Conservation (phyloP, 2,888 invertebrate species). For the Clepsis dumicolana region DNA sequence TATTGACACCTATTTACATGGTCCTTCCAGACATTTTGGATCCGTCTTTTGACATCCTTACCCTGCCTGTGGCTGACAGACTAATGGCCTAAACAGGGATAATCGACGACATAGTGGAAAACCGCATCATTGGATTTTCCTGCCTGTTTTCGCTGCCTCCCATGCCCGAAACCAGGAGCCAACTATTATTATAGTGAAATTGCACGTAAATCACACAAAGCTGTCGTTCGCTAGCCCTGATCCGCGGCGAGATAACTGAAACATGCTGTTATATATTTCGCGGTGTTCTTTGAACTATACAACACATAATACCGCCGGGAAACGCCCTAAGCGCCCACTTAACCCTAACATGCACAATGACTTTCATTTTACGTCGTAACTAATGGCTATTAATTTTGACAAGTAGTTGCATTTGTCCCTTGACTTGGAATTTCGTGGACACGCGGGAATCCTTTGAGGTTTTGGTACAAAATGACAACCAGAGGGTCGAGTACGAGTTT, state of each 20-base stretch:
- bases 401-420: background rate
- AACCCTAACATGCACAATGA: background rate
- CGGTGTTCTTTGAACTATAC: slow-evolving; percentile 49
- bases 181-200: slow-evolving; percentile 59
- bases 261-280: slow-evolving; percentile 45
- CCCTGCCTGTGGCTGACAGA: no score
- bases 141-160: slow-evolving; percentile 27
- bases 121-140: no score
- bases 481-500: background rate
- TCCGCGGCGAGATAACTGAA: slow-evolving; percentile 47
- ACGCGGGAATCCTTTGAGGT: background rate
- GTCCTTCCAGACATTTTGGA: no score
- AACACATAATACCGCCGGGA: slow-evolving; percentile 22
- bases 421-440: background rate
- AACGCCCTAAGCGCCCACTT: background rate
- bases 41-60: no score
- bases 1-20: no score
- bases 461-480: background rate
- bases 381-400: background rate
- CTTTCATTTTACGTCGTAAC: background rate
- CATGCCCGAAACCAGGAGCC: slow-evolving; percentile 47
- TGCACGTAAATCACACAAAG: slow-evolving; percentile 53
- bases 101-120: no score
- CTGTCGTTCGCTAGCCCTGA: slow-evolving; percentile 49
- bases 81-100: no score